These are phyloP conservation scores for Andrena chrysosceles DNA, from an alignment of 2,888 invertebrate species.

Conservation along the genomic window DNA sequence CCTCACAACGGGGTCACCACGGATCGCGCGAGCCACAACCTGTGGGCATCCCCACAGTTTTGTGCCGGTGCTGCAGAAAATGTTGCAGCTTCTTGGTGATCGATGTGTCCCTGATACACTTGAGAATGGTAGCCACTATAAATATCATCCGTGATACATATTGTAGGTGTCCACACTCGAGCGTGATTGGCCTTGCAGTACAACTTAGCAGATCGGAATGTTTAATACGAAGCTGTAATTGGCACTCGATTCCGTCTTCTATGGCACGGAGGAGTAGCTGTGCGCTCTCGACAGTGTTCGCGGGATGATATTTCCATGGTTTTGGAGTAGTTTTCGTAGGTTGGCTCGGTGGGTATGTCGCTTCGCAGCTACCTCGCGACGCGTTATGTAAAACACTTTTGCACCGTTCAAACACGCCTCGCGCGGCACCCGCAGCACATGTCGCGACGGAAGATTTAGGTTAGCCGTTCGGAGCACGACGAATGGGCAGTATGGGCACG, in stretches of 20 bases:
- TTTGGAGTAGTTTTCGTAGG: background rate
- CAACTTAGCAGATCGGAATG: background rate
- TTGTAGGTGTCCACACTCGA: background rate
- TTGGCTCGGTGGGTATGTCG: background rate
- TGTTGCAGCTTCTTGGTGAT: no score
- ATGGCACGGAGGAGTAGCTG: background rate
- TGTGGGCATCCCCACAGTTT: slow-evolving; percentile 4
- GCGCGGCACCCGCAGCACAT: background rate
- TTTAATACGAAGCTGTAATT: background rate
- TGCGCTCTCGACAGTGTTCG: background rate
- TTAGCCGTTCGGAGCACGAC: slow-evolving; percentile 16
- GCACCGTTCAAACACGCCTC: background rate
- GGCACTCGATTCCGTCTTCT: no score
- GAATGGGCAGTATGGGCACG: slow-evolving; percentile 46
- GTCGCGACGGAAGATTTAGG: slow-evolving; percentile 27
- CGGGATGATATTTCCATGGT: background rate
- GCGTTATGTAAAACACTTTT: slow-evolving; percentile 23
- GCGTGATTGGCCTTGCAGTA: background rate
- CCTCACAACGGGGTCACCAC: background rate
- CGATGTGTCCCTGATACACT: no score
- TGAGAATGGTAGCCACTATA: background rate
- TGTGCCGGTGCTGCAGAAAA: no score
- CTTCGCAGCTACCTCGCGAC: background rate
- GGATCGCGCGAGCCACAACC: background rate
- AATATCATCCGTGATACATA: background rate